Evolutionary conservation across 2,113 vertebrate species (phyloP).

Genomic region (Laticauda laticaudata): DNA sequence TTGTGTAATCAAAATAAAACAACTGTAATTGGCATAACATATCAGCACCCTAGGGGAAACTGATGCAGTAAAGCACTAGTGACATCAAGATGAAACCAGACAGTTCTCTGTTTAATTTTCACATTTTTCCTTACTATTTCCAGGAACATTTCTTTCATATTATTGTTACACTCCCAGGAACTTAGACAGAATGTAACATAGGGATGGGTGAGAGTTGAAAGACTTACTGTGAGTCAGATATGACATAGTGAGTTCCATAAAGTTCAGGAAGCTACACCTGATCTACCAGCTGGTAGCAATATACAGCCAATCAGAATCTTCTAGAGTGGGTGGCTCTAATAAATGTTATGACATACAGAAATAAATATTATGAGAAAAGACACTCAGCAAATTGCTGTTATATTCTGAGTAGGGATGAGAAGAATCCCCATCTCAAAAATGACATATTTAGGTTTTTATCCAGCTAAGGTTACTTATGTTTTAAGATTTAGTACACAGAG

Average conservation of each 20-base stretch:
- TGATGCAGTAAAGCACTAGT: not conserved
- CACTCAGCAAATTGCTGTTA: not conserved
- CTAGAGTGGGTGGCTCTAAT: not conserved
- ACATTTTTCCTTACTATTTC: not conserved
- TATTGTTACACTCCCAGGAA: not conserved
- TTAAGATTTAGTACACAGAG: not conserved
- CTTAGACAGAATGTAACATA: not conserved
- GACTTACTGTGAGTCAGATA: not conserved
- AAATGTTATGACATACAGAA: not conserved
- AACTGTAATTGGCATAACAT: not conserved
- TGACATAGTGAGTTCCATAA: not conserved
- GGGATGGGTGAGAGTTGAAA: not conserved
- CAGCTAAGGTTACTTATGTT: not conserved
- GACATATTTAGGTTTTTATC: not conserved
- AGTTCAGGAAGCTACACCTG: not conserved
- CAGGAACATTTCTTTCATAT: not conserved
- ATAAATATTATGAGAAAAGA: not conserved
- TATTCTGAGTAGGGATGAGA: not conserved
- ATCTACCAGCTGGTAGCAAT: not conserved
- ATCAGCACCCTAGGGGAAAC: not conserved
- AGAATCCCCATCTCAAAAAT: not conserved
- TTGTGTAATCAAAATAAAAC: not conserved
- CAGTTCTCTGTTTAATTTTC: not conserved
- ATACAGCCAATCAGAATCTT: not conserved
- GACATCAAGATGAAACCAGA: not conserved